These are phyloP conservation scores for Rhinoraja longicauda DNA, from an alignment of 2,797 vertebrate species.

Conservation along the genomic window DNA sequence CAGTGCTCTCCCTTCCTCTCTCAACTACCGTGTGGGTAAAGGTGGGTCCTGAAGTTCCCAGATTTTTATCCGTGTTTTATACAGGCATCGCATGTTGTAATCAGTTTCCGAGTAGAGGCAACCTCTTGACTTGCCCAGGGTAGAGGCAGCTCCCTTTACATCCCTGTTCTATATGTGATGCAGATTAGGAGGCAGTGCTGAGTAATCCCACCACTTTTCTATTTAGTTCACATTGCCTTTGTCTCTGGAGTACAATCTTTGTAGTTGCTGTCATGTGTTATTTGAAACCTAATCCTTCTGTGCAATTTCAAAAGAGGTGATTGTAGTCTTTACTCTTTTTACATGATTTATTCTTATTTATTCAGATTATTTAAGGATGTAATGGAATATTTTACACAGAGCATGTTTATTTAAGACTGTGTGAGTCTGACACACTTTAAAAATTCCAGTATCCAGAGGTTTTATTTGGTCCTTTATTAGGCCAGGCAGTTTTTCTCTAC, in stretches of 20 bases:
- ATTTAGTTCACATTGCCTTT: neutral
- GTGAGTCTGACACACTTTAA: neutral
- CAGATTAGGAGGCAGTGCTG: neutral
- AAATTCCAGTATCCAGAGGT: neutral
- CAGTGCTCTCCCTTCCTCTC: neutral
- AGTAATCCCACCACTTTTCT: neutral
- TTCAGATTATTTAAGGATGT: conserved; percentile 36
- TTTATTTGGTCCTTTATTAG: neutral
- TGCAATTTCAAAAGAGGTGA: neutral
- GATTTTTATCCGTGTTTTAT: neutral
- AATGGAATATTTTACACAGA: conserved; percentile 28
- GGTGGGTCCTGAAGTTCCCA: neutral
- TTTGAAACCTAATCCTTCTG: neutral
- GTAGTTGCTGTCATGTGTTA: neutral
- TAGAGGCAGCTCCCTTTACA: neutral
- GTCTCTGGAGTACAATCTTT: neutral
- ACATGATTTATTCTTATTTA: conserved; percentile 31
- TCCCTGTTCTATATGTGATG: neutral
- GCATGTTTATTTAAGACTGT: neutral
- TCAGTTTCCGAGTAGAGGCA: neutral
- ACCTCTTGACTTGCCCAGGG: neutral
- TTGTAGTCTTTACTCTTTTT: conserved; percentile 10
- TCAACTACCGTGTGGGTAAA: neutral
- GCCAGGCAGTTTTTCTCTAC: neutral
- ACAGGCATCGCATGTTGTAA: neutral